Base-by-base conservation (phyloP, 2,888 invertebrate species). In the Monopis laevigella region DNA sequence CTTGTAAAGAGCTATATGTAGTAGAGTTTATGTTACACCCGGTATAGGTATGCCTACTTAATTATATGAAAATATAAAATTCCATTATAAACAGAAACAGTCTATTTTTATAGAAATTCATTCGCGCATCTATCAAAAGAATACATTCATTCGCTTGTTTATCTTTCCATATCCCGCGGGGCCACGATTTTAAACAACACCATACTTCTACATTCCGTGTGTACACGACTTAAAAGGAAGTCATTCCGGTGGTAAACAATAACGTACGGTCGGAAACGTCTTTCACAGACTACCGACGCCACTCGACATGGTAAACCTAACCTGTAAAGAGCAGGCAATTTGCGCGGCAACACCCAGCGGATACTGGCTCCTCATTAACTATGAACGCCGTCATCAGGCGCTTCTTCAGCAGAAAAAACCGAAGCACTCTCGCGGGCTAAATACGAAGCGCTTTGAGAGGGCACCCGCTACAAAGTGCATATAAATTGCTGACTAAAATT, bases 291-390 rank as follows among this genome's bases (percentile, higher is more conserved):
- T 58, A 62, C 55, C 62, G 59, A 58, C 51, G 59, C 51, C 54
- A 61, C 59, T 52, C 48, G 57, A 65, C 65, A 68, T 68, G 62
- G 69, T 66, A 72, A 74, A 68, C 67, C 60, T 55, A 11, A 35
- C n/a, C 51, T 64, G 50, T 63, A 63, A 64, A 75, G 65, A 67
- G 66, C 61, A 62, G 73, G 77, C 69, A 75, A 77, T 78, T 75
- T 75, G 59, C 60, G 56, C 56, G 52, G 65, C 61, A 68, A 65
- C 72, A 68, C 70, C 63, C 67, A 51, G 59, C 70, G 74, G 74
- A 74, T 73, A 73, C 73, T 65, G 59, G 63, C 60, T 68, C 68
- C 77, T 78, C 78, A 78, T 80, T 77, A 78, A 80, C 69, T 78
- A 80, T 80, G 77, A 77, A 77, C 69, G 67, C 55, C 62, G 68